phyloP scores from a whole-genome alignment of 2,797 vertebrate species.

The Heliangelus exortis region DNA sequence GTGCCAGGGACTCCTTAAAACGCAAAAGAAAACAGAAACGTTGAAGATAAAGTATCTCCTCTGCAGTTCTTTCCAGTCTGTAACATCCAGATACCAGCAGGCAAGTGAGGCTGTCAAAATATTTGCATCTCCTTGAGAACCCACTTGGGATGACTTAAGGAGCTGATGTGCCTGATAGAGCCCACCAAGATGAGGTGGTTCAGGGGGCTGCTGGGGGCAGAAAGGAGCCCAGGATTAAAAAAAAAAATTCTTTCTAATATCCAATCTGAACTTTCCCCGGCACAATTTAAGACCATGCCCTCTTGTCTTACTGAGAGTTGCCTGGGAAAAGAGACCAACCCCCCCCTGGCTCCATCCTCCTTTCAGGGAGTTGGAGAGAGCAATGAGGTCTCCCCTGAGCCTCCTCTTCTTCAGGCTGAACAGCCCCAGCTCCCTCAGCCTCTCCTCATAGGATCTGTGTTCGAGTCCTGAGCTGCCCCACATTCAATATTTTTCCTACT shows the following conservation, averaged over 20 bases:
- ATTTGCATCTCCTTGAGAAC: slow-evolving; percentile 2
- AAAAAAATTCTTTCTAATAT: too few relatives aligned
- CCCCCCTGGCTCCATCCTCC: too few relatives aligned
- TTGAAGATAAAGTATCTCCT: background rate
- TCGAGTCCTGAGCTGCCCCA: background rate
- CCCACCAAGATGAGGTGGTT: accelerated
- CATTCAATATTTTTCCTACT: too few relatives aligned
- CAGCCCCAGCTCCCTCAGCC: too few relatives aligned
- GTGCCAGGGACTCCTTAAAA: slow-evolving; percentile 13
- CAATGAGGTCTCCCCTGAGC: too few relatives aligned
- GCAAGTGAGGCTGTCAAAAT: background rate
- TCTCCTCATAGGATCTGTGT: too few relatives aligned
- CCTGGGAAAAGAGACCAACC: too few relatives aligned
- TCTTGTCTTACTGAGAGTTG: too few relatives aligned
- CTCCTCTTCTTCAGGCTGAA: too few relatives aligned
- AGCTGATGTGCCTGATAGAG: background rate
- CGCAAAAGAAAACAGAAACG: background rate
- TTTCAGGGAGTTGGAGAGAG: too few relatives aligned
- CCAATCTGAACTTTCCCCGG: too few relatives aligned
- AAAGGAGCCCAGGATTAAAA: accelerated
- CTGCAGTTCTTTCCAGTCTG: background rate
- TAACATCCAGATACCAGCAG: background rate
- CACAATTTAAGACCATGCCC: too few relatives aligned
- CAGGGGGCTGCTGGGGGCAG: background rate
- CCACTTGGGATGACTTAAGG: background rate